These are phyloP conservation scores for Tachuris rubrigastra DNA, from an alignment of 2,113 vertebrate genomes.

Conservation along the genomic window DNA sequence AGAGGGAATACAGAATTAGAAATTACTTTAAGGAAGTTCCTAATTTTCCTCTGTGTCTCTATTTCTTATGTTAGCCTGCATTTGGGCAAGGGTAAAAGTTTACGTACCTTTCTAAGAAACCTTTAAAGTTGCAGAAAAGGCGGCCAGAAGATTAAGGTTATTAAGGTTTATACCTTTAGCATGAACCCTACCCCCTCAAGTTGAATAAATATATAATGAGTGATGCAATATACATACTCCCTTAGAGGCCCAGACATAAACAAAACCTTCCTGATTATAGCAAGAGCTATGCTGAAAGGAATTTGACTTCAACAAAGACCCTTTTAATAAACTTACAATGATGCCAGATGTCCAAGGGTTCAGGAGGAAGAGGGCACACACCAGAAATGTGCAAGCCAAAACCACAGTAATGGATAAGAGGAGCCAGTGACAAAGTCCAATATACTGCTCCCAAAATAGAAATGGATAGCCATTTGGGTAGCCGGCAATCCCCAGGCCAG, in stretches of 20 bases:
- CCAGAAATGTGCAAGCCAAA: slow-evolving; percentile 95
- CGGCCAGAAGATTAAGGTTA: slow-evolving; percentile 40
- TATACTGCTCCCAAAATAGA: slow-evolving; percentile 99
- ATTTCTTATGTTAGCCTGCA: neutral
- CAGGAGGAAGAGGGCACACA: slow-evolving; percentile 96
- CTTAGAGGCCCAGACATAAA: slow-evolving; percentile 84
- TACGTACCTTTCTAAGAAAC: neutral
- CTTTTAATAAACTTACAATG: slow-evolving; percentile 90
- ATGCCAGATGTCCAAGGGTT: slow-evolving; percentile 98
- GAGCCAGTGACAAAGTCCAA: slow-evolving; percentile 97
- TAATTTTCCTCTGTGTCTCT: neutral
- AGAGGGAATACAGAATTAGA: neutral
- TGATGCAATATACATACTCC: slow-evolving; percentile 82
- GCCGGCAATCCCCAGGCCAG: slow-evolving; percentile 86
- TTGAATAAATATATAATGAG: slow-evolving; percentile 80
- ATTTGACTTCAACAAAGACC: slow-evolving; percentile 79
- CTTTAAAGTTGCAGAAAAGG: slow-evolving; percentile 15
- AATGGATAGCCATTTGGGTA: slow-evolving; percentile 99
- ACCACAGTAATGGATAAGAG: slow-evolving; percentile 96
- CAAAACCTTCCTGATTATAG: slow-evolving; percentile 79
- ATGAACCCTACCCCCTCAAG: slow-evolving; percentile 67
- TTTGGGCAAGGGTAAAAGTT: slow-evolving; percentile 29
- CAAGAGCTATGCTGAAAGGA: slow-evolving; percentile 84
- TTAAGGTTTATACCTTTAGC: slow-evolving; percentile 65
- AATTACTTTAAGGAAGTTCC: neutral